Conservation (phyloP, 2,113 vertebrate species). For the Myxocyprinus asiaticus region DNA sequence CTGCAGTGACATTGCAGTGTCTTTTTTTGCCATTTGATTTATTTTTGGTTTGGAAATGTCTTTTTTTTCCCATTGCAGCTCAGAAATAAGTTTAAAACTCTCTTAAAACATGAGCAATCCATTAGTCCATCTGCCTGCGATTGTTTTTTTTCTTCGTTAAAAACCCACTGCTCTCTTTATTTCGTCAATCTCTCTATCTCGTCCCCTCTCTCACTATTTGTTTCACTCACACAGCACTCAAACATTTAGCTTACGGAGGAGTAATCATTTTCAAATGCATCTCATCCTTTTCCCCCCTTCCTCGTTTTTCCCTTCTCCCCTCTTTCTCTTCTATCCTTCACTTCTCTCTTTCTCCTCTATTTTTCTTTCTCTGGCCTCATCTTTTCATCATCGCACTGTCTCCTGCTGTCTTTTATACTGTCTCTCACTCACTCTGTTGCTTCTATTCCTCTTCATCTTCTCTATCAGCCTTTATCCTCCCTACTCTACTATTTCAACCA, state of each 20-base stretch:
- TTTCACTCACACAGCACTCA: slow-evolving; percentile 46
- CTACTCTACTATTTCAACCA: slow-evolving; percentile 44
- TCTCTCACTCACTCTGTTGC: slow-evolving; percentile 44
- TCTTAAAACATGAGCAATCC: slow-evolving; percentile 64
- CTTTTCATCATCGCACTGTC: not conserved
- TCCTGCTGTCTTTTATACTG: slow-evolving; percentile 32
- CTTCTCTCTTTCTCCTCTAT: not conserved
- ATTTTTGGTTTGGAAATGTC: not conserved
- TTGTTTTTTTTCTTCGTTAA: slow-evolving; percentile 16
- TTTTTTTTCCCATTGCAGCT: not conserved
- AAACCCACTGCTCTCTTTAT: slow-evolving; percentile 39
- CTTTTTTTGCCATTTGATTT: not conserved
- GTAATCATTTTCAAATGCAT: slow-evolving; percentile 40
- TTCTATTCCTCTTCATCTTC: slow-evolving; percentile 50
- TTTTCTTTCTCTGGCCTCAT: slow-evolving; percentile 8
- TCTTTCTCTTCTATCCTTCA: not conserved
- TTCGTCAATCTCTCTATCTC: too few species aligned
- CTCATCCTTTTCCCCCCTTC: slow-evolving; percentile 5
- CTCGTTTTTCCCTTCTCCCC: slow-evolving; percentile 26
- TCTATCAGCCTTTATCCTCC: slow-evolving; percentile 29
- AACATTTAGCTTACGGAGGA: slow-evolving; percentile 52
- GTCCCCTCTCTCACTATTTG: slow-evolving; percentile 50
- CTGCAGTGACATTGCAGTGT: not conserved
- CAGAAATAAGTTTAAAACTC: not conserved
- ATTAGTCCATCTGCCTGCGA: not conserved